These are phyloP conservation scores for Pelmatolapia mariae DNA, from an alignment of 2,113 vertebrate genomes.

Conservation along the genomic window DNA sequence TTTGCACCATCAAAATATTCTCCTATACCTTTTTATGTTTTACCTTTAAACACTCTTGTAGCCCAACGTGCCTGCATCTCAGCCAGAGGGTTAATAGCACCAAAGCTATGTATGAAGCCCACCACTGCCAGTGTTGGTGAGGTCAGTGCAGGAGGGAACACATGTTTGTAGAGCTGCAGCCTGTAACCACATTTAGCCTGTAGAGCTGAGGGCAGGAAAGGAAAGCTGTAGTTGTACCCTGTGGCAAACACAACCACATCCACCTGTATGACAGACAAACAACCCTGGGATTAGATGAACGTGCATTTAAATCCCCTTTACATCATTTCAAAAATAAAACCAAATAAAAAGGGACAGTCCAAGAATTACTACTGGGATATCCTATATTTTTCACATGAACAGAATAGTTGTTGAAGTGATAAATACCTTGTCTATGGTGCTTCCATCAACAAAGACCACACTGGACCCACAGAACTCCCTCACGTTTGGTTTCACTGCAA, in stretches of 20 bases:
- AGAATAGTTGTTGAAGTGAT: not conserved
- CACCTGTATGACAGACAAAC: conserved; percentile 27
- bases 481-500: conserved; percentile 79
- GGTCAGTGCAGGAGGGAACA: conserved; percentile 77
- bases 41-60: conserved; percentile 81
- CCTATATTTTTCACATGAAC: not conserved
- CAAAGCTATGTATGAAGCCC: conserved; percentile 75
- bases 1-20: not conserved
- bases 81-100: conserved; percentile 78
- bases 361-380: not conserved
- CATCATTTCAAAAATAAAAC: not conserved
- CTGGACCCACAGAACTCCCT: conserved; percentile 66
- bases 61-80: conserved; percentile 88
- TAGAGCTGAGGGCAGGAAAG: conserved; percentile 76
- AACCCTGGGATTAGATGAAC: not conserved
- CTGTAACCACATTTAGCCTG: conserved; percentile 66
- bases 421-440: conserved; percentile 66
- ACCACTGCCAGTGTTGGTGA: conserved; percentile 81
- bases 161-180: conserved; percentile 76
- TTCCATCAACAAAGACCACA: conserved; percentile 77
- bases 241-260: conserved; percentile 84
- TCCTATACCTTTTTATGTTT: not conserved
- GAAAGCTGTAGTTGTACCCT: conserved; percentile 81
- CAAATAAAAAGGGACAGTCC: not conserved
- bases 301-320: not conserved